Conservation (phyloP, 2,888 invertebrate genomes). For the Polyommatus icarus region DNA sequence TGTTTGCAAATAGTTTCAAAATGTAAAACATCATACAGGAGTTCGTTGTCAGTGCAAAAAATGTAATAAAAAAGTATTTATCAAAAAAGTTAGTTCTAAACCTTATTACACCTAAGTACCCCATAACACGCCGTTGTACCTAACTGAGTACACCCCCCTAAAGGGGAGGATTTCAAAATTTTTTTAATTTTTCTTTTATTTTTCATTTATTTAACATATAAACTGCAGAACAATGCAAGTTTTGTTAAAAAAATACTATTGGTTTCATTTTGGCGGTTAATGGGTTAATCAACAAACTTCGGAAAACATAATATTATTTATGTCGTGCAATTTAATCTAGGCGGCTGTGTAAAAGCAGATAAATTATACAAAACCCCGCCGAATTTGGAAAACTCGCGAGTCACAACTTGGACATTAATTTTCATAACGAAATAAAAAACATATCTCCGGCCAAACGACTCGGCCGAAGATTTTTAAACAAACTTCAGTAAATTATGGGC, state of each 20-base stretch:
- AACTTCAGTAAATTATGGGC: constrained; percentile 28
- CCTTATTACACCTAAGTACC: no score
- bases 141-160: no score
- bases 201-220: background rate
- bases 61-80: no score
- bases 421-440: constrained; percentile 13
- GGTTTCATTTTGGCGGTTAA: no score
- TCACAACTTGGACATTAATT: constrained; percentile 14
- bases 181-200: background rate
- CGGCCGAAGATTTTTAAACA: constrained; percentile 28
- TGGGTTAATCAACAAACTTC: background rate
- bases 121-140: no score
- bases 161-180: no score
- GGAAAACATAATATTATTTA: background rate
- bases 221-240: no score
- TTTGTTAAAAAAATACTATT: no score
- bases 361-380: background rate
- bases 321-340: background rate
- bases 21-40: no score
- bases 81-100: no score
- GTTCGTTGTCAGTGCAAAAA: no score
- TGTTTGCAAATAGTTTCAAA: no score
- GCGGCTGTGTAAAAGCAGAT: background rate
- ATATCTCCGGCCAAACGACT: constrained; percentile 1
- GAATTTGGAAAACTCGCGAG: background rate